phyloP scores from a whole-genome alignment of 2,888 invertebrate genomes.

The Calliphora vomitoria region DNA sequence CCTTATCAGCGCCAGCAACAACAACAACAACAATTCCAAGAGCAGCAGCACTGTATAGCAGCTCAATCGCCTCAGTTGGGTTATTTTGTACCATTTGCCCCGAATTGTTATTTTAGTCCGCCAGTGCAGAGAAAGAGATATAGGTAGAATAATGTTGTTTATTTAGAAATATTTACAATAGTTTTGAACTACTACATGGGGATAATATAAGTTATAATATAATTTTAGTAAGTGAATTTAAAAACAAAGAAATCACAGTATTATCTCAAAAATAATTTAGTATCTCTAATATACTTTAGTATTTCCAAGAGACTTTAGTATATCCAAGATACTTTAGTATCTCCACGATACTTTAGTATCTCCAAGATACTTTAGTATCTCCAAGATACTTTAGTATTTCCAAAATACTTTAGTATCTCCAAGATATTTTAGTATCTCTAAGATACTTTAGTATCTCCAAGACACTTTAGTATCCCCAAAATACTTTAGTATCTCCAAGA shows the following conservation, averaged over 20 bases:
- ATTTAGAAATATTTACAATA: constrained; percentile 1
- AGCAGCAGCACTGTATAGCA: background rate
- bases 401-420: background rate
- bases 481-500: background rate
- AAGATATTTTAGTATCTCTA: too few relatives aligned
- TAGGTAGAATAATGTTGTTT: constrained; percentile 77
- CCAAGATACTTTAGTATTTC: background rate
- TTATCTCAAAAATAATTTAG: background rate
- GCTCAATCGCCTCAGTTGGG: constrained; percentile 85
- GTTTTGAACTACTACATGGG: background rate
- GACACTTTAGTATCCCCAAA: background rate
- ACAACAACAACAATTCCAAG: constrained; percentile 48
- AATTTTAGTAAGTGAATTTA: too few relatives aligned
- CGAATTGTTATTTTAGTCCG: constrained; percentile 85
- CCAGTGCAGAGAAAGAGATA: constrained; percentile 80
- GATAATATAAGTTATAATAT: background rate
- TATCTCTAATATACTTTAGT: background rate
- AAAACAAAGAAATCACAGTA: too few relatives aligned
- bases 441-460: background rate
- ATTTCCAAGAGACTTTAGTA: too few relatives aligned
- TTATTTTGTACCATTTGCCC: constrained; percentile 86
- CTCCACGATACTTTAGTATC: background rate
- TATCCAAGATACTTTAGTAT: background rate
- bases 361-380: background rate
- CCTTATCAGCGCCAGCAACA: background rate